These are phyloP conservation scores for Dyspetes luteomarginatus DNA, from an alignment of 2,888 invertebrate genomes.

Conservation along the genomic window DNA sequence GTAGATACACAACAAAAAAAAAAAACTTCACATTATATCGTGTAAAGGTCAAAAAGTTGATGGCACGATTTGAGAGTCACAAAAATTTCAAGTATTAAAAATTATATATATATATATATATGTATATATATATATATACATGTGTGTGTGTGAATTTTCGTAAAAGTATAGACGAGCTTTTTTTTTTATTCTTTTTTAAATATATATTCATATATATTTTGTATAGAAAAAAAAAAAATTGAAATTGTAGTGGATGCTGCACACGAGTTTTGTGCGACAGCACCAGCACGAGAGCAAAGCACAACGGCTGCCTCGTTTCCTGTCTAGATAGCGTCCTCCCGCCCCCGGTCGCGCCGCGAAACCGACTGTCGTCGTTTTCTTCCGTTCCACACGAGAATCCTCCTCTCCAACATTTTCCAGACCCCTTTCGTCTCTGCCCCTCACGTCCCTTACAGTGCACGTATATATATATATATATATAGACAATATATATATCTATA, in stretches of 20 bases:
- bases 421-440: conserved; percentile 33
- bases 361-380: conserved; percentile 68
- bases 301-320: conserved; percentile 61
- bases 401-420: conserved; percentile 58
- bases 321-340: conserved; percentile 66
- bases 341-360: conserved; percentile 67
- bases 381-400: conserved; percentile 65
- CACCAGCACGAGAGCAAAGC: conserved; percentile 27
- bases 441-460: conserved; percentile 29
- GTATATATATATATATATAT: conserved; percentile 1
- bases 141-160: background rate
- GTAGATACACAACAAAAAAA: background rate
- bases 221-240: conserved; percentile 21
- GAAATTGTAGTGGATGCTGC: conserved; percentile 48
- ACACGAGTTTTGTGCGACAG: conserved; percentile 40
- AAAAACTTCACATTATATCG: background rate
- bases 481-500: conserved; percentile 8
- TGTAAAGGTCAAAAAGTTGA: too few relatives aligned
- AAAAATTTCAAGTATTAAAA: conserved; percentile 2
- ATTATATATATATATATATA: background rate
- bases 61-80: too few relatives aligned
- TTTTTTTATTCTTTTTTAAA: background rate
- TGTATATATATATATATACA: background rate
- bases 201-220: background rate
- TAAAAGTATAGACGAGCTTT: background rate